Base-by-base conservation (phyloP, 2,888 invertebrate species). In the Temnothorax ravouxi region DNA sequence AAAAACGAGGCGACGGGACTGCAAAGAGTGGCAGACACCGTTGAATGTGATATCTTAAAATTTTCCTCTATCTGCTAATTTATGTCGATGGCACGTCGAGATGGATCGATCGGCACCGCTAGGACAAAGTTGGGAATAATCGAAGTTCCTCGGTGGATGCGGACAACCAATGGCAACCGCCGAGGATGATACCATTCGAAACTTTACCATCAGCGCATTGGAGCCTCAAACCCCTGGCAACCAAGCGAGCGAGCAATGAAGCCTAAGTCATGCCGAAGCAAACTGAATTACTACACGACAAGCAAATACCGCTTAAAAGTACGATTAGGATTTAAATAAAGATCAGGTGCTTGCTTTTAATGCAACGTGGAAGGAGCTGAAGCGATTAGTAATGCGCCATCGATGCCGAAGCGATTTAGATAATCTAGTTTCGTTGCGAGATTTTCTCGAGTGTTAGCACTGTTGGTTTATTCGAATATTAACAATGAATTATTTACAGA, bases 151-250 rank as follows among this genome's bases (percentile, higher is more conserved):
- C 62, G 80, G 64, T 56, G 72, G 83, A 84, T 85, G 83, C 86
- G 80, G 87, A 83, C 84, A 84, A 81, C 83, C 84, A 79, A 74
- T 56, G 66, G 84, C 89, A 86, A 86, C 88, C 81, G 59, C 88
- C 67, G 86, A 82, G 80, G 89, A 84, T 90, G 91, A 91, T 89
- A 91, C 89, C 82, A 69, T 76, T 86, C 86, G 85, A 90, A 91
- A 91, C 88, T 91, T 91, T 86, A 61, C 87, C 88, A 91, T 89
- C 89, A 75, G 83, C 84, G 71, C 71, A 75, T 79, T 84, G 52
- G 61, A 79, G 61, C 52, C 66, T 64, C 82, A 54, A 77, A 69
- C 71, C 76, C 71, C 76, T 64, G 29, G 59, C 66, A 44, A 54
- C 38, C 66, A 38, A 71, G 71, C 72, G 72, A 54, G 56, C 77